Percentiles rank a stretch among this genome's conserved stretches.
phyloP scores from a whole-genome alignment of 2,797 vertebrate species.

The Syngnathus rostellatus region DNA sequence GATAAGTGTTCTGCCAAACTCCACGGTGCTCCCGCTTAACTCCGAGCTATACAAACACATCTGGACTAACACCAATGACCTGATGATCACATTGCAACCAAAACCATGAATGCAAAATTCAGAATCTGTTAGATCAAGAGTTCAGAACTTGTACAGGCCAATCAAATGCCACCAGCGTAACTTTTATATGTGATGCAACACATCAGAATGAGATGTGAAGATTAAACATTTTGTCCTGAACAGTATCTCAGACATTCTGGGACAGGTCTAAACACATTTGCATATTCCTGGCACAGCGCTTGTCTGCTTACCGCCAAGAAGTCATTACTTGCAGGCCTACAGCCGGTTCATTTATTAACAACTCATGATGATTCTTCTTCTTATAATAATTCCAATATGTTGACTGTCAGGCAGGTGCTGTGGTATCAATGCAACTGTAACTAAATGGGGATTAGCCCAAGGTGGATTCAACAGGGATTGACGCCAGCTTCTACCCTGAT shows the following conservation, averaged over 20 bases:
- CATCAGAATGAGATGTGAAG: background rate
- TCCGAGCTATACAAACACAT: conserved; percentile 37
- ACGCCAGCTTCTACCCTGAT: background rate
- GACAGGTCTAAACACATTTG: background rate
- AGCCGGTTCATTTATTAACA: background rate
- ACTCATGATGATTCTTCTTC: background rate
- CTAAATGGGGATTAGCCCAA: background rate
- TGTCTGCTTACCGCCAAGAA: background rate
- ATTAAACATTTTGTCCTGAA: background rate
- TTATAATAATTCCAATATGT: background rate
- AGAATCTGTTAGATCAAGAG: background rate
- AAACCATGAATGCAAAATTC: too few species aligned
- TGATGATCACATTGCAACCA: background rate
- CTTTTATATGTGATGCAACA: conserved; percentile 2
- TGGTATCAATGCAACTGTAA: background rate
- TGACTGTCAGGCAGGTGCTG: background rate
- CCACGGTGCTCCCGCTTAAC: conserved; percentile 24
- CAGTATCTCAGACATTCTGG: conserved; percentile 5
- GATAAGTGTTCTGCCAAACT: conserved; percentile 40
- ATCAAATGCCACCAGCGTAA: background rate
- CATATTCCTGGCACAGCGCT: background rate
- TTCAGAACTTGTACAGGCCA: background rate
- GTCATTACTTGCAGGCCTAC: background rate
- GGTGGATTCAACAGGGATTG: background rate
- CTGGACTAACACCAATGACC: conserved; percentile 25